phyloP scores from a whole-genome alignment of 2,888 invertebrate species.

The Heteropelma amictum region DNA sequence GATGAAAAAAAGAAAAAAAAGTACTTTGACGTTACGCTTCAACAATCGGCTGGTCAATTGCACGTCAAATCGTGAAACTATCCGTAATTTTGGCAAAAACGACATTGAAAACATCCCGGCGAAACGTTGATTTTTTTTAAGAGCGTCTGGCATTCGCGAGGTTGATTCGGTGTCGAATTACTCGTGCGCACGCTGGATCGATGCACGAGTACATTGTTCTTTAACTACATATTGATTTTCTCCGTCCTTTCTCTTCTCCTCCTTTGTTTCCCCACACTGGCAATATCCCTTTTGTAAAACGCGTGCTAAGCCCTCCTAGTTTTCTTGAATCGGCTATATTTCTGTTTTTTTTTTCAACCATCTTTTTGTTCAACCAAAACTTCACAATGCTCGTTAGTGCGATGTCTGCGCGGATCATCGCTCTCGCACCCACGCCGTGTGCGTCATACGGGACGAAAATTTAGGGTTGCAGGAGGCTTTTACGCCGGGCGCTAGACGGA shows the following conservation, averaged over 20 bases:
- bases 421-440: background rate
- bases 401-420: conserved; percentile 6
- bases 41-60: no score
- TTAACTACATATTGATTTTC: conserved; percentile 44
- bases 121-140: no score
- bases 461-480: background rate
- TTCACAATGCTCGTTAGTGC: conserved; percentile 39
- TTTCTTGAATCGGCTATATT: conserved; percentile 11
- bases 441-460: conserved; percentile 1
- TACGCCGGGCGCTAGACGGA: background rate
- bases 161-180: no score
- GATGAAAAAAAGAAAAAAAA: no score
- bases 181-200: background rate
- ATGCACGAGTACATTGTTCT: conserved; percentile 39
- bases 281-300: conserved; percentile 15
- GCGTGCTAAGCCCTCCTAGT: conserved; percentile 15
- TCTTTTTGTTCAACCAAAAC: conserved; percentile 25
- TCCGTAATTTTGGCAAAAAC: no score
- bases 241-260: background rate
- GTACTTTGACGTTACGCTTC: no score
- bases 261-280: background rate
- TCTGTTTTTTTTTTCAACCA: background rate
- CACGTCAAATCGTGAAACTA: no score
- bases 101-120: no score
- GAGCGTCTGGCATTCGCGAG: no score